Evolutionary conservation across 1,140 invertebrate species (phyloP).

Genomic region (Drosophila ficusphila): DNA sequence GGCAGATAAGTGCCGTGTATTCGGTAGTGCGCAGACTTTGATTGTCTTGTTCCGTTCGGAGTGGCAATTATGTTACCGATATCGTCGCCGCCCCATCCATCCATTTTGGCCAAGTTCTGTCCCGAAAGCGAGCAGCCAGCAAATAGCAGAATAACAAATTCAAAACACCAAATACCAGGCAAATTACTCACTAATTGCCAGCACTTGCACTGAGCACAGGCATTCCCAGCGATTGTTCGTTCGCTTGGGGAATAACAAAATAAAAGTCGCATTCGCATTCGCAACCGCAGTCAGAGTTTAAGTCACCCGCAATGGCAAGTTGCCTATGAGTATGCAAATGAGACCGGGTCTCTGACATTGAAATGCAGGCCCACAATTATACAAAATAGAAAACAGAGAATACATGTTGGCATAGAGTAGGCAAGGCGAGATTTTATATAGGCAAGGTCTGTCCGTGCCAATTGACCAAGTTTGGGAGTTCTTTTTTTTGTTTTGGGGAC

Average conservation of each 20-base stretch:
- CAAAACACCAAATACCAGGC: background rate
- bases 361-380: conserved; percentile 25
- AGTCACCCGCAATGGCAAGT: background rate
- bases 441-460: conserved; percentile 13
- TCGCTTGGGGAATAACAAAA: conserved; percentile 20
- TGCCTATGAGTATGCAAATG: conserved; percentile 40
- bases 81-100: background rate
- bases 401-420: background rate
- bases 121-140: background rate
- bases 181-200: conserved; percentile 16
- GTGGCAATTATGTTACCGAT: conserved; percentile 4
- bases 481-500: background rate
- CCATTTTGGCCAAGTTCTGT: background rate
- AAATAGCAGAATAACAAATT: background rate
- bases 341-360: conserved; percentile 21
- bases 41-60: conserved; percentile 40
- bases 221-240: conserved; percentile 7
- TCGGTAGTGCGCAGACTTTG: conserved; percentile 27
- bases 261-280: background rate
- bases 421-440: background rate
- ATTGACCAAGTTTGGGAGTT: conserved; percentile 39
- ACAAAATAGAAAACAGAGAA: conserved; percentile 3
- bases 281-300: background rate
- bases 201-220: background rate
- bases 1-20: conserved; percentile 14